phyloP scores from a whole-genome alignment of 2,888 invertebrate species.

The Myathropa florea region DNA sequence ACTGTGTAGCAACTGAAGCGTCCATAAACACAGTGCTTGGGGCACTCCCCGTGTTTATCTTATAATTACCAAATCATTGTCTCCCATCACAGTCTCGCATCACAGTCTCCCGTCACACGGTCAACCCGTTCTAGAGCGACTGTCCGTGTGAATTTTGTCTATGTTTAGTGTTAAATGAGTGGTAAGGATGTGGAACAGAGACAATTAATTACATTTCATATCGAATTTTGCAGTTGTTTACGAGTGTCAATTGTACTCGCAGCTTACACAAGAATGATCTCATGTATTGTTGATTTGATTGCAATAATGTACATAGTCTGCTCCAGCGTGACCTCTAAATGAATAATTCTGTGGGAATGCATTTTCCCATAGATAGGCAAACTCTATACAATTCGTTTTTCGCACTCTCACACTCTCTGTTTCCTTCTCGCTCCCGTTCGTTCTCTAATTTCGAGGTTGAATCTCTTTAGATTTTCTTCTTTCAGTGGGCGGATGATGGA shows the following conservation, averaged over 20 bases:
- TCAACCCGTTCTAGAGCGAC: no score
- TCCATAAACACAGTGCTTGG: background rate
- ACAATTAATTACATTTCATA: no score
- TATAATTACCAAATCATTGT: background rate
- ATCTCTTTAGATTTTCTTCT: background rate
- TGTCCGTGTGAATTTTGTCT: background rate
- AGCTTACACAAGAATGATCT: constrained; percentile 32
- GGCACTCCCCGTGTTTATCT: background rate
- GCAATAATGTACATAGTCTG: constrained; percentile 39
- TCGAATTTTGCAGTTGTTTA: no score
- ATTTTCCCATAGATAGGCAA: constrained; percentile 1
- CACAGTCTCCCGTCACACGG: no score
- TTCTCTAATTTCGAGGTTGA: constrained; percentile 37
- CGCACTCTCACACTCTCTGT: background rate
- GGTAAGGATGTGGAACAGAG: background rate
- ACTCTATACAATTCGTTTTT: background rate
- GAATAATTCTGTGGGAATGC: constrained; percentile 20
- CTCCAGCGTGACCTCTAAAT: constrained; percentile 56
- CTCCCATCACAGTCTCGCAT: no score
- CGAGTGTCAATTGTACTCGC: background rate
- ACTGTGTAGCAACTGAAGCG: background rate
- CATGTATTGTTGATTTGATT: constrained; percentile 50
- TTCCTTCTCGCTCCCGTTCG: background rate
- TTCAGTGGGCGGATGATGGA: background rate
- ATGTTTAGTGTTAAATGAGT: background rate